phyloP scores from a whole-genome alignment of 2,113 vertebrate genomes.

The Hystrix cristata region DNA sequence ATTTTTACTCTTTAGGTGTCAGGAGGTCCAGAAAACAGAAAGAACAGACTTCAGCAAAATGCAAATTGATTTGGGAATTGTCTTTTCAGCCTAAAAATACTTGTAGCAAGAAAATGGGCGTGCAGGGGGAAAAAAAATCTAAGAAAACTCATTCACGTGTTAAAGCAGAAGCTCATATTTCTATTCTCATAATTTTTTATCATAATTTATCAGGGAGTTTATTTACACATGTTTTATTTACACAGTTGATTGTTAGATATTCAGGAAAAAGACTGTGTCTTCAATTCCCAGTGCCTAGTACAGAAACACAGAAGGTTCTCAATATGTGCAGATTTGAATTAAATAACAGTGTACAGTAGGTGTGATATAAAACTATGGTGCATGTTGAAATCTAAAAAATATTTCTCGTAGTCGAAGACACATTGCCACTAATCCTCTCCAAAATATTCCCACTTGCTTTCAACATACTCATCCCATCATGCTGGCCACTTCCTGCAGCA shows the following conservation, averaged over 20 bases:
- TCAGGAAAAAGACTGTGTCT: neutral
- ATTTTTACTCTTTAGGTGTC: neutral
- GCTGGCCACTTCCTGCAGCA: neutral
- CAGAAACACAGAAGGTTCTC: neutral
- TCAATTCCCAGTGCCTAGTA: neutral
- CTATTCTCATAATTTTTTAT: neutral
- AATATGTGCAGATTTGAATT: neutral
- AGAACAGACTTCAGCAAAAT: neutral
- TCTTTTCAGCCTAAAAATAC: neutral
- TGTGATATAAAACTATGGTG: neutral
- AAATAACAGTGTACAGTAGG: neutral
- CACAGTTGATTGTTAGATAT: neutral
- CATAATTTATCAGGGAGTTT: neutral
- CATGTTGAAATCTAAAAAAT: neutral
- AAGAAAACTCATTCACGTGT: neutral
- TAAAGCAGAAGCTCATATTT: constrained; percentile 40
- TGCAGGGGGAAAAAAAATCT: neutral
- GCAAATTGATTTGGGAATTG: neutral
- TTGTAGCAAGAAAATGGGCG: neutral
- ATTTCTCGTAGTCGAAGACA: neutral
- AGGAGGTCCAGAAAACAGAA: constrained; percentile 45
- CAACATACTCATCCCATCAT: neutral
- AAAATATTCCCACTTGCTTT: neutral
- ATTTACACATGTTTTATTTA: constrained; percentile 20
- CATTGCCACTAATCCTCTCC: too few relatives aligned